Conservation (phyloP, 2,113 vertebrate genomes). For the Ictalurus punctatus region DNA sequence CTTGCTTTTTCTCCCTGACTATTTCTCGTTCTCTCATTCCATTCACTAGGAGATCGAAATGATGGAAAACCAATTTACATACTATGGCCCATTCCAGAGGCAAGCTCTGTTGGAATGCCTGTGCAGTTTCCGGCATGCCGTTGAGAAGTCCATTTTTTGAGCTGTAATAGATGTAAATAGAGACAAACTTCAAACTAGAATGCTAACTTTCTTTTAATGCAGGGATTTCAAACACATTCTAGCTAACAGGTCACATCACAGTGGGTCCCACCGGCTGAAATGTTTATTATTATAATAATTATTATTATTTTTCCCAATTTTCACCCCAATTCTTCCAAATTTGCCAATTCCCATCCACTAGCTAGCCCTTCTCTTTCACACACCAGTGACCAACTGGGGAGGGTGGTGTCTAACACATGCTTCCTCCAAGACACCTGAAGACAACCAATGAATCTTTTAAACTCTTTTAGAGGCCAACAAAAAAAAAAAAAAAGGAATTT, state of each 20-base stretch:
- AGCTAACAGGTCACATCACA: background rate
- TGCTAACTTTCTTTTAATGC: background rate
- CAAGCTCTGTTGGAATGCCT: slow-evolving; percentile 80
- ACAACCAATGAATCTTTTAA: background rate
- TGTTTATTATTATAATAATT: background rate
- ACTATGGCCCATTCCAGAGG: slow-evolving; percentile 94
- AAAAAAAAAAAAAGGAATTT: no score
- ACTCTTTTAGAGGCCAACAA: no score
- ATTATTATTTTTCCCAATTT: background rate
- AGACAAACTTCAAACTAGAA: background rate
- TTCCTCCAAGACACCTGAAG: background rate
- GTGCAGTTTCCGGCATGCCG: slow-evolving; percentile 98
- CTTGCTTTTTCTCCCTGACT: background rate
- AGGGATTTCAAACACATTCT: background rate
- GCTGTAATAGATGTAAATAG: background rate
- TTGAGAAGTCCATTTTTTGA: slow-evolving; percentile 86
- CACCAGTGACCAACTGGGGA: background rate
- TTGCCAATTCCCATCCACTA: background rate
- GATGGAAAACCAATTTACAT: slow-evolving; percentile 98
- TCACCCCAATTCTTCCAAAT: background rate
- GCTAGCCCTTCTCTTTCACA: background rate
- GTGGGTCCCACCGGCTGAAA: background rate
- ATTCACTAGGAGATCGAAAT: slow-evolving; percentile 91
- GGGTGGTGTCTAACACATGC: background rate
- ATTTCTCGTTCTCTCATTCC: slow-evolving; percentile 55